Evolutionary conservation across 1,140 invertebrate genomes (phyloP).

Genomic region (Hormaphis cornu): DNA sequence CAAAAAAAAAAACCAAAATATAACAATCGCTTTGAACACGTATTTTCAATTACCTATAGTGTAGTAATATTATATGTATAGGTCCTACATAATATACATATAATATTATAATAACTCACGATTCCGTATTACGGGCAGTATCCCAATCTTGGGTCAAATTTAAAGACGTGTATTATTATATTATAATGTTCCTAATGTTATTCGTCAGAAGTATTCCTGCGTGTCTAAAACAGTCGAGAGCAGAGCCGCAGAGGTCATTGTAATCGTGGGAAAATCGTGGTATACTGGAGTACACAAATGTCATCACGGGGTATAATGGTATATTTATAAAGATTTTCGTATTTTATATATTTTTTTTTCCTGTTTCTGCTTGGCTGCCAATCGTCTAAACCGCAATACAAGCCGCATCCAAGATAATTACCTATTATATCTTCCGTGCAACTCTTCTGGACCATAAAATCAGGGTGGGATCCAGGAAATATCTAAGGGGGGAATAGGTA

Average conservation of each 20-base stretch:
- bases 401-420: slow-evolving; percentile 3
- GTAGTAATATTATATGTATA: no score
- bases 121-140: neutral
- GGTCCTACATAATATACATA: no score
- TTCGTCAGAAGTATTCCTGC: no score
- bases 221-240: neutral
- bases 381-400: neutral
- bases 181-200: neutral
- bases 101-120: neutral
- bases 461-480: no score
- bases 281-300: neutral
- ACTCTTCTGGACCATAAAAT: slow-evolving; percentile 17
- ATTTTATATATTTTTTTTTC: slow-evolving; percentile 3
- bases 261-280: slow-evolving; percentile 25
- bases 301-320: slow-evolving; percentile 16
- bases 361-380: slow-evolving; percentile 23
- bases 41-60: neutral
- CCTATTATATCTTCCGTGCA: no score
- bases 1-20: neutral
- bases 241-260: neutral
- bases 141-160: neutral
- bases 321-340: no score
- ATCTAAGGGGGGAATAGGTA: no score
- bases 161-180: neutral
- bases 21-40: neutral